Percentiles rank a stretch among this genome's conserved stretches.
Conservation (phyloP, 1,140 invertebrate species). For the Ylistrum balloti region DNA sequence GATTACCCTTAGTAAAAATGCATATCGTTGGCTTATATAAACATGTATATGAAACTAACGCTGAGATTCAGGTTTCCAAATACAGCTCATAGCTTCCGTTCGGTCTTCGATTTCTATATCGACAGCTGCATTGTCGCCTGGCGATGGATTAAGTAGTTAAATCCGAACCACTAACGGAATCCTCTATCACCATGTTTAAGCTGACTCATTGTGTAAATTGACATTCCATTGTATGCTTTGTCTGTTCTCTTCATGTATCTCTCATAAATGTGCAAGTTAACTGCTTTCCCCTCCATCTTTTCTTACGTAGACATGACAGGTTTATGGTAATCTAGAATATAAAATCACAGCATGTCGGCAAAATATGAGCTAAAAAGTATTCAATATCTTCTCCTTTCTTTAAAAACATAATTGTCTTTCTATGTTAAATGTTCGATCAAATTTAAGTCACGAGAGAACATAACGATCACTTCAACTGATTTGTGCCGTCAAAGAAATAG, state of each 20-base stretch:
- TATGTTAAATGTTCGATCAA: no score
- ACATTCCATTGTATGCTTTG: neutral
- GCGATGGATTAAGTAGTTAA: neutral
- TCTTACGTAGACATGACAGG: neutral
- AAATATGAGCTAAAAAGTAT: no score
- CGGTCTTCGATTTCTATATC: neutral
- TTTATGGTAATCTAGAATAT: no score
- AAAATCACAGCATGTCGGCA: no score
- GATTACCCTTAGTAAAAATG: neutral
- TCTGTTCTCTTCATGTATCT: neutral
- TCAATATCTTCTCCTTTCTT: no score
- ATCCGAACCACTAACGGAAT: neutral
- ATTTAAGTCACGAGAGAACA: no score
- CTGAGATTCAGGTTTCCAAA: neutral
- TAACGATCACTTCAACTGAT: no score
- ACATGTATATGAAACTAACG: neutral
- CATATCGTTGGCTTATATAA: neutral
- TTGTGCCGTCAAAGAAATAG: no score
- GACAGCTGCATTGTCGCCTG: neutral
- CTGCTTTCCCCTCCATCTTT: neutral
- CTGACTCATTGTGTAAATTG: neutral
- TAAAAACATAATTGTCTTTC: no score
- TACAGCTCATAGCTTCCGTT: neutral
- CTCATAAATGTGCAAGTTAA: neutral
- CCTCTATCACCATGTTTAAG: neutral